phyloP scores from a whole-genome alignment of 2,888 invertebrate genomes.

The Pandemis cinnamomeana region DNA sequence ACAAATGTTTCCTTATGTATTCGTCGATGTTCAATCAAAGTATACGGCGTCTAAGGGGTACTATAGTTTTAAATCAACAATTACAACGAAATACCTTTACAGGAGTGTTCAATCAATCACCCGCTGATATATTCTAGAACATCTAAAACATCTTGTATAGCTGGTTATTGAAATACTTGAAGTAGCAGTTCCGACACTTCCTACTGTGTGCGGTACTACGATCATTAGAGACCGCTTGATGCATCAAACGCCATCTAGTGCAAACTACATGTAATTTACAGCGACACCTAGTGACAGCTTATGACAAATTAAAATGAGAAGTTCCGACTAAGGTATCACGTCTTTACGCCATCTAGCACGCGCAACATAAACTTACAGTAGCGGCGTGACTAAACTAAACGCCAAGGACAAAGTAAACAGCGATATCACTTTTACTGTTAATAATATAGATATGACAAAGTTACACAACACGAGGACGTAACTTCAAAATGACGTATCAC shows the following conservation, averaged over 20 bases:
- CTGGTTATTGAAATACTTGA: background rate
- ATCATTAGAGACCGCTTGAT: background rate
- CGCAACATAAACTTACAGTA: background rate
- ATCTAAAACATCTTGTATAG: too few relatives aligned
- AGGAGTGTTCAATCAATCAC: too few relatives aligned
- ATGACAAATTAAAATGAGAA: too few relatives aligned
- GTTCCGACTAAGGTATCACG: too few relatives aligned
- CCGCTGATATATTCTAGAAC: too few relatives aligned
- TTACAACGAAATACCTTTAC: too few relatives aligned
- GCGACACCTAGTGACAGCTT: background rate
- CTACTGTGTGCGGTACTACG: background rate
- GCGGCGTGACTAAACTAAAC: background rate
- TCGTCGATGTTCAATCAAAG: too few relatives aligned
- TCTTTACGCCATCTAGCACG: too few relatives aligned
- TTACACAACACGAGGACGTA: background rate
- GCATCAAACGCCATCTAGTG: background rate
- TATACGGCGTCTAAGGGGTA: too few relatives aligned
- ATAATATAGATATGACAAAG: background rate
- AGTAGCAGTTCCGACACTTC: background rate
- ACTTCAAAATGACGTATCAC: background rate
- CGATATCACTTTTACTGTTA: background rate
- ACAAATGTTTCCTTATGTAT: too few relatives aligned
- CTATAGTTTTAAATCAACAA: too few relatives aligned
- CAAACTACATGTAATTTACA: background rate
- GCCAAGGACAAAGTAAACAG: background rate